Base-by-base conservation (phyloP, 2,888 invertebrate species). In the Venusia cambrica region DNA sequence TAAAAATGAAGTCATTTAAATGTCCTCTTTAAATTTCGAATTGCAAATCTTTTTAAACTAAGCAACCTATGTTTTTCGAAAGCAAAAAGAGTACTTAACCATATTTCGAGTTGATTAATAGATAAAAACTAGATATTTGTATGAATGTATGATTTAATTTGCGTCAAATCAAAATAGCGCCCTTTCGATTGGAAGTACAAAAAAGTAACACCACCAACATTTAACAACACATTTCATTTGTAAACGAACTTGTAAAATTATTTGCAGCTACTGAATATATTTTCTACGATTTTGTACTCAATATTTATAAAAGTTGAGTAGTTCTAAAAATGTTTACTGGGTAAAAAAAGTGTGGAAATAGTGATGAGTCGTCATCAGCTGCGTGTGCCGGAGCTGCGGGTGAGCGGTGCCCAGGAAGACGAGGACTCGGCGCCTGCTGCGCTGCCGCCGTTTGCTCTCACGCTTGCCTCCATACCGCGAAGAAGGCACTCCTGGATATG, bases 401-500 rank as follows among this genome's bases (percentile, higher is more conserved):
- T 90, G 67, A 81, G 85, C 48, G 89, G 90, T 26, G 89, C 89
- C 41, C 66, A 69, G 45, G 81, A 81, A 15, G 81, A 81, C 54
- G 85, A 71, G 58, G 81, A 81, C 54, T 84, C 71, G 58, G 77
- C 72, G 35, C 81, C 74, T 9, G 74, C 74, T 30, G 80, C 77
- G 22, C 64, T 75, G 51, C 85, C 78, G 29, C 85, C 76, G 40
- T 83, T 76, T 51, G 79, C 69, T 1, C 87, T 89, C 27, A 87
- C 89, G n/a, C 84, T 89, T 16, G 77, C 87, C 15, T 81, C 75
- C 19, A 88, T 89, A 60, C 91, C 92, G 9, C 81, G 92, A 35
- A 87, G 93, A 30, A 80, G 93, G 48, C 93, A 93, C 72, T 93
- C 93, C 45, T 93, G 93, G 93, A 93, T 93, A 66, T 92, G 92